Conservation (phyloP, 2,888 invertebrate species). For the Drosophila cracens region DNA sequence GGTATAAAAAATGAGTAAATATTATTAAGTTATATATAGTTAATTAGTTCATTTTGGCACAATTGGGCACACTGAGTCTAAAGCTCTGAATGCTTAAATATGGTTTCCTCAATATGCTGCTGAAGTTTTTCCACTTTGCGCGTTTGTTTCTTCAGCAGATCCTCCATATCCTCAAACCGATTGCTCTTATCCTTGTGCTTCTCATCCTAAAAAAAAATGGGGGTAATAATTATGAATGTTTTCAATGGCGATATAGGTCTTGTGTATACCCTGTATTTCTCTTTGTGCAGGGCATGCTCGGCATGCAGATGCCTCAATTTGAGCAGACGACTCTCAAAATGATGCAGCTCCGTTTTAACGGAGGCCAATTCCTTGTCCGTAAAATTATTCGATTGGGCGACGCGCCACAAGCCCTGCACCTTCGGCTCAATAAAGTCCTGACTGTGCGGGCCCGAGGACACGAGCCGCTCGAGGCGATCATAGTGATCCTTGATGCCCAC, state of each 20-base stretch:
- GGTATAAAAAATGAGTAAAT: constrained; percentile 33
- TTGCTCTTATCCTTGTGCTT: constrained; percentile 88
- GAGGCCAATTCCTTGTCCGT: constrained; percentile 92
- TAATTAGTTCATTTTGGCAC: constrained; percentile 66
- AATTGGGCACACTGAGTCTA: constrained; percentile 83
- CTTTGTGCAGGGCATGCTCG: constrained; percentile 90
- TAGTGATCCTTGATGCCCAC: constrained; percentile 91
- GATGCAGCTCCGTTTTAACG: constrained; percentile 91
- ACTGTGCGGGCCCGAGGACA: constrained; percentile 91
- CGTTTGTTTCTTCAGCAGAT: constrained; percentile 93
- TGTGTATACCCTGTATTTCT: constrained; percentile 87
- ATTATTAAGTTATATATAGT: constrained; percentile 27
- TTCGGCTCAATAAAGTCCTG: constrained; percentile 96
- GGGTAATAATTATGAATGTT: background rate
- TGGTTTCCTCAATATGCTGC: constrained; percentile 90
- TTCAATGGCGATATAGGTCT: too few relatives aligned
- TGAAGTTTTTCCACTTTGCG: constrained; percentile 95
- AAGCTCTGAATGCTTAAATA: constrained; percentile 92
- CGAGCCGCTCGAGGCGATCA: constrained; percentile 90
- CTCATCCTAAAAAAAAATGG: constrained; percentile 84
- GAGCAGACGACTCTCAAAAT: constrained; percentile 92
- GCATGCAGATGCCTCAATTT: constrained; percentile 93
- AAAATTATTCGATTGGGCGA: constrained; percentile 89
- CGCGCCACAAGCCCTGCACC: constrained; percentile 94
- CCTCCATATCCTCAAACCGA: constrained; percentile 88